These are phyloP conservation scores for Coelopa frigida DNA, from an alignment of 1,140 invertebrate species.

Conservation along the genomic window DNA sequence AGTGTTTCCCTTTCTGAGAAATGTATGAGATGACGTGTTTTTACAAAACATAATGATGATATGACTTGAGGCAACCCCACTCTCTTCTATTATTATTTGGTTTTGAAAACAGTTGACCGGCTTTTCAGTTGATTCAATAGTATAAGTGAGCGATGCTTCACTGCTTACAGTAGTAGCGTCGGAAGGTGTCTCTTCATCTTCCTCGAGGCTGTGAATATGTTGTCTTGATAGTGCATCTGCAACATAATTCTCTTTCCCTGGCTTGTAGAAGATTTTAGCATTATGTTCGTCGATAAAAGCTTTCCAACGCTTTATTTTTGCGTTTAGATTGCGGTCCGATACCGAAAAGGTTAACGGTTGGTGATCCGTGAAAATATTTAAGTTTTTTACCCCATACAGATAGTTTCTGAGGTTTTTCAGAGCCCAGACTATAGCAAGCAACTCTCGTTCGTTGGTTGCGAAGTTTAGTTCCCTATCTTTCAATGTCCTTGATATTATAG, in stretches of 20 bases:
- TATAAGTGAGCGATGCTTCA: constrained; percentile 14
- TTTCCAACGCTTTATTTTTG: constrained; percentile 48
- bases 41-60: constrained; percentile 5
- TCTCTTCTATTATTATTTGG: constrained; percentile 14
- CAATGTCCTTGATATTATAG: constrained; percentile 13
- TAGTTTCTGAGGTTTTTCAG: constrained; percentile 11
- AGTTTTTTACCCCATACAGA: constrained; percentile 5
- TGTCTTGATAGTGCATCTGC: constrained; percentile 33
- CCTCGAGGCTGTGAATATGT: too few species aligned
- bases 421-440: constrained; percentile 11
- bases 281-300: constrained; percentile 44
- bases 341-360: constrained; percentile 38
- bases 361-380: constrained; percentile 14
- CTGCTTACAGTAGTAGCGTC: constrained; percentile 14
- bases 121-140: constrained; percentile 13
- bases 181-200: not conserved
- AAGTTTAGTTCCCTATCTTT: constrained; percentile 7
- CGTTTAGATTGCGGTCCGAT: constrained; percentile 44
- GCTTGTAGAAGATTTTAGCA: constrained; percentile 42
- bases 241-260: constrained; percentile 36
- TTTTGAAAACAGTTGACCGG: constrained; percentile 17
- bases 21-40: constrained; percentile 10
- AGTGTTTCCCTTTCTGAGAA: constrained; percentile 7
- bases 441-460: constrained; percentile 16
- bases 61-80: not conserved